Percentiles rank a stretch among this genome's conserved stretches.
These are phyloP conservation scores for Gymnarchus niloticus DNA, from an alignment of 2,113 vertebrate species.

Conservation along the genomic window DNA sequence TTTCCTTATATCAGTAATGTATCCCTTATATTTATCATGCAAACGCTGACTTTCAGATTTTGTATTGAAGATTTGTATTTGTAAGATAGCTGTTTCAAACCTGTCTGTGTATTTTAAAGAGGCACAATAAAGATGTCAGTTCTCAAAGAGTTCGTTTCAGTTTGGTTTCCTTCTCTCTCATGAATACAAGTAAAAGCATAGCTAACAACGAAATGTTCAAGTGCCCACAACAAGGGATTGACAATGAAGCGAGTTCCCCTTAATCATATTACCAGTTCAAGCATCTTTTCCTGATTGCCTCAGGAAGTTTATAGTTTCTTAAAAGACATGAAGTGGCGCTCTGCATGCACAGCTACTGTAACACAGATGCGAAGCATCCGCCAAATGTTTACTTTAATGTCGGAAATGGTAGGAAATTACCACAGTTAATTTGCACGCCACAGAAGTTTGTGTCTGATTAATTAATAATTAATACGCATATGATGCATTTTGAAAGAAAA, in stretches of 20 bases:
- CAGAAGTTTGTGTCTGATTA: background rate
- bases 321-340: background rate
- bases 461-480: background rate
- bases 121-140: constrained; percentile 47
- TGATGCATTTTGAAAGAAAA: background rate
- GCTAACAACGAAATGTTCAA: background rate
- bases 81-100: constrained; percentile 59
- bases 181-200: background rate
- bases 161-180: background rate
- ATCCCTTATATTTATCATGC: constrained; percentile 48
- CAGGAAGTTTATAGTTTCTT: background rate
- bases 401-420: background rate
- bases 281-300: background rate
- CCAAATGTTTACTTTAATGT: background rate
- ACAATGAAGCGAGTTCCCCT: background rate
- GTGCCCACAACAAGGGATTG: background rate
- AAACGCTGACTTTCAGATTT: constrained; percentile 62
- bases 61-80: constrained; percentile 71
- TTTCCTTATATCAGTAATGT: constrained; percentile 52
- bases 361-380: background rate
- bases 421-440: background rate
- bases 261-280: background rate
- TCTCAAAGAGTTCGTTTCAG: constrained; percentile 23
- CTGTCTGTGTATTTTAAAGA: constrained; percentile 50
- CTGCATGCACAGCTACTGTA: background rate